Percentiles rank a stretch among this genome's conserved stretches.
These are phyloP conservation scores for Borostomias antarcticus DNA, from an alignment of 2,797 vertebrate genomes.

Conservation along the genomic window DNA sequence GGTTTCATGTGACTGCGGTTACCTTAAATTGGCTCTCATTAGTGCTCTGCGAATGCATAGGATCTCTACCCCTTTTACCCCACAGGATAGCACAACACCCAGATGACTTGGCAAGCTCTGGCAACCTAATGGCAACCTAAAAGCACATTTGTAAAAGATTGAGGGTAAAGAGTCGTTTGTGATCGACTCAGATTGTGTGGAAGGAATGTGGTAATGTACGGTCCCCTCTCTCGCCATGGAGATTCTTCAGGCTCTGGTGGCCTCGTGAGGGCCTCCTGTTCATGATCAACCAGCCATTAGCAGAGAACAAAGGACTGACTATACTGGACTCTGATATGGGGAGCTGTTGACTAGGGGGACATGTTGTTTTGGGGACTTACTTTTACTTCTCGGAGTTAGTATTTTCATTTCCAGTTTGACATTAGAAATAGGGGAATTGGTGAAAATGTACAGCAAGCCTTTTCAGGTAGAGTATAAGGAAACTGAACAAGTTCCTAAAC, in stretches of 20 bases:
- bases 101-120: not conserved
- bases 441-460: too few relatives aligned
- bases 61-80: too few relatives aligned
- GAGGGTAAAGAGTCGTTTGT: not conserved
- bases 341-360: too few relatives aligned
- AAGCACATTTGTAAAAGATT: not conserved
- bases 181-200: not conserved
- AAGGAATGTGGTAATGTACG: conserved; percentile 11
- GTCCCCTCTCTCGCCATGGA: conserved; percentile 27
- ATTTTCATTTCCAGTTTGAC: too few relatives aligned
- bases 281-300: conserved; percentile 48
- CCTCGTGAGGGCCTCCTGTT: conserved; percentile 28
- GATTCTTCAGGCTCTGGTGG: conserved; percentile 8
- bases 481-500: too few relatives aligned
- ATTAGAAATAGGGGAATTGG: too few relatives aligned
- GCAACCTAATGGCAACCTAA: not conserved
- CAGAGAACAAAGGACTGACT: conserved; percentile 54
- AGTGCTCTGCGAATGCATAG: not conserved
- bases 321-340: too few relatives aligned
- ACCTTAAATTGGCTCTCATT: not conserved
- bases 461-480: too few relatives aligned
- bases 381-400: too few relatives aligned
- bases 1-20: not conserved
- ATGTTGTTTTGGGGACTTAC: too few relatives aligned
- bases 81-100: not conserved